Percentiles rank a stretch among this genome's conserved stretches.
Conservation (phyloP, 2,888 invertebrate genomes). For the Drosophila monieri region DNA sequence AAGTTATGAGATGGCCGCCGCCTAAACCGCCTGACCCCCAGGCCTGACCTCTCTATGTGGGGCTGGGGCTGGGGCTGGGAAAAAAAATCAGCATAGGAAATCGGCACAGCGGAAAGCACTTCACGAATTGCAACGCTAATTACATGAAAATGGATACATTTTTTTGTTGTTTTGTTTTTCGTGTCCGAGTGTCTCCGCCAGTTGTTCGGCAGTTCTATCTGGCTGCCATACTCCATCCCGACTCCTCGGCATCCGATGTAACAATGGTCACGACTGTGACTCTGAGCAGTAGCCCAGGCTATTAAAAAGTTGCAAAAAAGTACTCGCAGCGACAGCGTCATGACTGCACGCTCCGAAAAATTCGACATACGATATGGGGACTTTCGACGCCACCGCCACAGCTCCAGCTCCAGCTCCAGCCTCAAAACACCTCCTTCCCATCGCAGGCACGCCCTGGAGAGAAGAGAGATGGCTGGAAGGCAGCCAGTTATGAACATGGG, state of each 20-base stretch:
- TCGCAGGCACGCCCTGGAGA: conserved; percentile 33
- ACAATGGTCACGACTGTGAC: conserved; percentile 68
- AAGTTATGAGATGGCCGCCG: conserved; percentile 25
- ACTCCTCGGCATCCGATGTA: conserved; percentile 34
- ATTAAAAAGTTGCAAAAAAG: conserved; percentile 61
- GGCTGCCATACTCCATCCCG: not conserved
- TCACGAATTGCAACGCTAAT: conserved; percentile 75
- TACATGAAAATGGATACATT: conserved; percentile 62
- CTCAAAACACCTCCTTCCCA: conserved; percentile 2
- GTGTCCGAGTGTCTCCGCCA: no score
- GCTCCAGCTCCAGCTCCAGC: not conserved
- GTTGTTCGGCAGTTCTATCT: conserved; percentile 18
- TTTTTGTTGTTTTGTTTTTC: conserved; percentile 4
- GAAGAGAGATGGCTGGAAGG: conserved; percentile 8
- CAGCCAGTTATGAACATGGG: conserved; percentile 67
- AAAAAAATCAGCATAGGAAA: conserved; percentile 48
- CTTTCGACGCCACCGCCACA: conserved; percentile 19
- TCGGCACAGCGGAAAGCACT: conserved; percentile 55
- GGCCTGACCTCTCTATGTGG: conserved; percentile 17
- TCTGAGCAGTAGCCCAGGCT: conserved; percentile 72
- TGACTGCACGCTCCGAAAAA: conserved; percentile 74
- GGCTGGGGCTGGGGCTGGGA: not conserved
- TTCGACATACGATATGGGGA: conserved; percentile 73
- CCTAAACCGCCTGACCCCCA: conserved; percentile 13
- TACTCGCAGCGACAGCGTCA: conserved; percentile 64